Conservation (phyloP, 1,140 invertebrate species). For the Eriocheir sinensis region DNA sequence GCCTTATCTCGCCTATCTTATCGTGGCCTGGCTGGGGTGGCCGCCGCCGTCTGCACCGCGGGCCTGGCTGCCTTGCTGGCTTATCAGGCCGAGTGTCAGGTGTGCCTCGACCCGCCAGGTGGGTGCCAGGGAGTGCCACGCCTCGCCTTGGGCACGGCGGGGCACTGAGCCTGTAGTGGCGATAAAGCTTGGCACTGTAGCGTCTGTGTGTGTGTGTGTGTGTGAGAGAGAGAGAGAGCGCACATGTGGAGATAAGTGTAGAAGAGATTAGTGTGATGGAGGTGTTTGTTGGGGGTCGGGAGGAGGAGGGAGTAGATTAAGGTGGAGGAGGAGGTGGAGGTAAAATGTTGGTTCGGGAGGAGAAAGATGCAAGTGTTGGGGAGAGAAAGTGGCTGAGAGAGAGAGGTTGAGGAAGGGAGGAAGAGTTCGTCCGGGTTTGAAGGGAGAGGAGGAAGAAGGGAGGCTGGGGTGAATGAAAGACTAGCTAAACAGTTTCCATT, state of each 20-base stretch:
- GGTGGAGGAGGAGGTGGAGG: neutral
- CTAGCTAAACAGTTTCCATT: constrained; percentile 52
- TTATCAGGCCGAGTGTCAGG: neutral
- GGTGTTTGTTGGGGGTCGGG: neutral
- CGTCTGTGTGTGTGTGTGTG: neutral
- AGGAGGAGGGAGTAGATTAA: constrained; percentile 1
- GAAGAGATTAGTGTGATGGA: neutral
- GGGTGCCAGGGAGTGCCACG: no score
- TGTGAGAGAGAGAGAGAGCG: constrained; percentile 29
- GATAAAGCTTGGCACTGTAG: neutral
- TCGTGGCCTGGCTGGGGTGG: neutral
- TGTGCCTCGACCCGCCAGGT: neutral
- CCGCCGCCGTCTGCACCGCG: no score
- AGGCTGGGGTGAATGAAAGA: constrained; percentile 60
- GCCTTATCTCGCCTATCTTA: neutral
- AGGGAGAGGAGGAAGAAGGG: neutral
- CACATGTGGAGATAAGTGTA: neutral
- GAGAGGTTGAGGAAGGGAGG: neutral
- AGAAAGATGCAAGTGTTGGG: neutral
- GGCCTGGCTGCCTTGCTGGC: no score
- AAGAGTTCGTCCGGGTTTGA: neutral
- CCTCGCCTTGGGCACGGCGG: no score
- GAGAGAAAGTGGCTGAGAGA: neutral
- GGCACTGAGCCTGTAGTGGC: neutral
- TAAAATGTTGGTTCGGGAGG: neutral